These are phyloP conservation scores for Montipora capricornis DNA, from an alignment of 64 coral and sea anemone genomes.

Conservation along the genomic window DNA sequence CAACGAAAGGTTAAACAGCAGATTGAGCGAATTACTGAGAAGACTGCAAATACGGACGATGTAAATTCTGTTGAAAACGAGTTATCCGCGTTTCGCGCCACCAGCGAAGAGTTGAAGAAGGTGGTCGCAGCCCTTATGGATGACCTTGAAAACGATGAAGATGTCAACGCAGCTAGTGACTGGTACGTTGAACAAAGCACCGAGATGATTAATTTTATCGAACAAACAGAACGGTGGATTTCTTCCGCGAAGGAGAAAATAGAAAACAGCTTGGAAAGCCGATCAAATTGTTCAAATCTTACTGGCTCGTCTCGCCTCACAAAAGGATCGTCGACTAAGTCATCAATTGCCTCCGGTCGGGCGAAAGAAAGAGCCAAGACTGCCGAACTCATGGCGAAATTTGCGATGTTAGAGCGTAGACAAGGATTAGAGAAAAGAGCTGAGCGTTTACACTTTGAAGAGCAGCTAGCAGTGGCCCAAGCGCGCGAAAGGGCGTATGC, in stretches of 20 bases:
- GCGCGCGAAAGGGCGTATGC: background rate
- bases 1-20: too few relatives aligned
- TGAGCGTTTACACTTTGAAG: background rate
- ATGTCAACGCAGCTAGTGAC: background rate
- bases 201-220: background rate
- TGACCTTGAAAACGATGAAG: background rate
- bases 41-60: too few relatives aligned
- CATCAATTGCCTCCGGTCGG: background rate
- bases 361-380: background rate
- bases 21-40: too few relatives aligned
- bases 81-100: background rate
- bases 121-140: background rate
- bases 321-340: background rate
- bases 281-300: background rate
- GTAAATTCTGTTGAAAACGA: too few relatives aligned
- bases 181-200: background rate
- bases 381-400: background rate
- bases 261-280: background rate
- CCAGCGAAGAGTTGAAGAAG: background rate
- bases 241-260: background rate
- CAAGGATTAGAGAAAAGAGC: conserved; percentile 1
- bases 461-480: background rate
- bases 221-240: background rate
- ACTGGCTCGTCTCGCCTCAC: background rate
- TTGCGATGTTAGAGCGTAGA: background rate